Conservation (phyloP, 2,888 invertebrate species). For the Acheta domesticus region DNA sequence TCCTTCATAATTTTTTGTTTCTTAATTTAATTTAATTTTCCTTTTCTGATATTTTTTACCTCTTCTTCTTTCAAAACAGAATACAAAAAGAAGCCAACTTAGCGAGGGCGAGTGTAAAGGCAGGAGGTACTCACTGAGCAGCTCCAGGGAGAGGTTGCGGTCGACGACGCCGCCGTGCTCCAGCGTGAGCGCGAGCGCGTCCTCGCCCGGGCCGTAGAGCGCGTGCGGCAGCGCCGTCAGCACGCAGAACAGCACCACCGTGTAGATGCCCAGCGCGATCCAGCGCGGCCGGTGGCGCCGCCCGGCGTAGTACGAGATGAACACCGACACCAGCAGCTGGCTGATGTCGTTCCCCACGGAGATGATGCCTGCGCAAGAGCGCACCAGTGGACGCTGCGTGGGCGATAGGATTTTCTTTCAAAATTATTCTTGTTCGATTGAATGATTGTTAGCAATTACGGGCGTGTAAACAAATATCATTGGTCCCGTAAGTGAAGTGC, state of each 20-base stretch:
- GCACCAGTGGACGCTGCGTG: neutral
- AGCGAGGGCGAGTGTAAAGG: too few relatives aligned
- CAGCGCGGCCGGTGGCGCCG: slow-evolving; percentile 68
- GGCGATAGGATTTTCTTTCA: too few relatives aligned
- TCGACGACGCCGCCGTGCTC: slow-evolving; percentile 53
- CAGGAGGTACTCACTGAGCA: slow-evolving; percentile 36
- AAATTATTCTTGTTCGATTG: too few relatives aligned
- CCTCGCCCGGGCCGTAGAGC: slow-evolving; percentile 64
- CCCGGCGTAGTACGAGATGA: slow-evolving; percentile 67
- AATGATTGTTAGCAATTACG: too few relatives aligned
- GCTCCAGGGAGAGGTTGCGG: slow-evolving; percentile 48
- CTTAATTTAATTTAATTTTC: too few relatives aligned
- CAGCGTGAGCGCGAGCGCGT: slow-evolving; percentile 59
- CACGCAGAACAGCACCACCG: slow-evolving; percentile 62
- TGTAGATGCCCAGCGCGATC: slow-evolving; percentile 62
- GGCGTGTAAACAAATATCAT: too few relatives aligned
- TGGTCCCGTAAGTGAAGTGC: too few relatives aligned
- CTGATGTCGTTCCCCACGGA: slow-evolving; percentile 72
- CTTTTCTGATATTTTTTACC: too few relatives aligned
- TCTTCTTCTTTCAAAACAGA: too few relatives aligned
- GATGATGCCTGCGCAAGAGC: slow-evolving; percentile 56
- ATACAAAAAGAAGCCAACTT: too few relatives aligned
- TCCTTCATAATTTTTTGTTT: too few relatives aligned
- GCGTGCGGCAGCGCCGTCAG: slow-evolving; percentile 66
- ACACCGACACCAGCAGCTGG: slow-evolving; percentile 62